Percentiles rank a stretch among this genome's conserved stretches.
phyloP scores from a whole-genome alignment of 2,113 vertebrate genomes.

The Gallinago paraguaiae region DNA sequence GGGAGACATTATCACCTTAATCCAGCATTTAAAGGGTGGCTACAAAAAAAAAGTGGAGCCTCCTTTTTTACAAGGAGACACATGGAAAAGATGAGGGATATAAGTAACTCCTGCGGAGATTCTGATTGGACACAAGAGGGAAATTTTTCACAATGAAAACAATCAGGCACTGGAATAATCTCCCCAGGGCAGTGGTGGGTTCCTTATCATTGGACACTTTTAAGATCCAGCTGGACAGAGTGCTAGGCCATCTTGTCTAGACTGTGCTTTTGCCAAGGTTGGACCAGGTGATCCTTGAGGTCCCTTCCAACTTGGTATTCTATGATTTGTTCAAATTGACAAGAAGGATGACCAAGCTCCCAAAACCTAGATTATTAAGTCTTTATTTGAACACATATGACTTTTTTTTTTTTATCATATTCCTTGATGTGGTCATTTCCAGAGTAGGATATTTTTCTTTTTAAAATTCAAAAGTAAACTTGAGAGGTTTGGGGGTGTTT shows the following conservation, averaged over 20 bases:
- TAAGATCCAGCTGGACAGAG: neutral
- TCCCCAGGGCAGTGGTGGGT: neutral
- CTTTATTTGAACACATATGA: neutral
- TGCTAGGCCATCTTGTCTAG: neutral
- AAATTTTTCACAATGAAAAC: neutral
- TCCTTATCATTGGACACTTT: neutral
- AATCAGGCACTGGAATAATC: neutral
- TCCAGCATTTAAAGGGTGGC: neutral
- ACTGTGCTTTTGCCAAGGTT: neutral
- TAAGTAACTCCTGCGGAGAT: neutral
- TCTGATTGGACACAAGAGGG: neutral
- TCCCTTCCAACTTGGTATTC: neutral
- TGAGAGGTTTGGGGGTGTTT: neutral
- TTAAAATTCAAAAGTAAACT: neutral
- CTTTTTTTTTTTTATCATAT: neutral
- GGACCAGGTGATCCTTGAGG: neutral
- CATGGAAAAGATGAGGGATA: neutral
- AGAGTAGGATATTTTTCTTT: neutral
- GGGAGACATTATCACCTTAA: neutral
- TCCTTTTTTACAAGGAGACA: neutral
- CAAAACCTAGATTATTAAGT: neutral
- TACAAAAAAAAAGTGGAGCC: neutral
- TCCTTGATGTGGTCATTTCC: neutral
- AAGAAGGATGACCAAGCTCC: neutral
- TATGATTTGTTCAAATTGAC: neutral